Evolutionary conservation across 2,113 vertebrate species (phyloP).

Genomic region (Pycnonotus jocosus): DNA sequence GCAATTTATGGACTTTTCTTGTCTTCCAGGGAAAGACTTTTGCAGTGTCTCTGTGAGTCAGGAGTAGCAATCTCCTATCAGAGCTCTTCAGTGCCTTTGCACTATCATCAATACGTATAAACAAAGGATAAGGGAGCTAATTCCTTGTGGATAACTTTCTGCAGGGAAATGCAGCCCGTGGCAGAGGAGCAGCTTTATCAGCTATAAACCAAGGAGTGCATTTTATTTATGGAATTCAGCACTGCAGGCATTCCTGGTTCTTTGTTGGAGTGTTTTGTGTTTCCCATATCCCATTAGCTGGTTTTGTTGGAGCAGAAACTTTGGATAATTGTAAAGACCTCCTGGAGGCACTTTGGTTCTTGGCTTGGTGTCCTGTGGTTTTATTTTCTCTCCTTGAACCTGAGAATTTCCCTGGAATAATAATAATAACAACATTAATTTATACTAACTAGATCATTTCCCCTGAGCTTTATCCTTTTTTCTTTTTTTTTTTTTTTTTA

Average conservation of each 20-base stretch:
- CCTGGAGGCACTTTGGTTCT: not conserved
- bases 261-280: not conserved
- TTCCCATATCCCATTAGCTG: not conserved
- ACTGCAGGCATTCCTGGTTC: not conserved
- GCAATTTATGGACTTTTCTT: not conserved
- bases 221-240: slow-evolving; percentile 20
- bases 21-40: not conserved
- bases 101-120: slow-evolving; percentile 5
- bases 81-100: slow-evolving; percentile 31
- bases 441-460: not conserved
- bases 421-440: not conserved
- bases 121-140: slow-evolving; percentile 53
- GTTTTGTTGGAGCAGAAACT: not conserved
- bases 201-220: not conserved
- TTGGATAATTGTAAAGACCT: not conserved
- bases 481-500: not conserved
- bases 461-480: not conserved
- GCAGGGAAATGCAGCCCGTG: slow-evolving; percentile 15
- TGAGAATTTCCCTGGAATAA: not conserved
- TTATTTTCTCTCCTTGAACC: not conserved
- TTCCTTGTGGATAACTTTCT: slow-evolving; percentile 26
- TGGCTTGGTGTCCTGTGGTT: not conserved
- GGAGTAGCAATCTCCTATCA: slow-evolving; percentile 35
- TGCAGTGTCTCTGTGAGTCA: not conserved
- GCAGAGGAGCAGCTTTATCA: slow-evolving; percentile 1